phyloP scores from a whole-genome alignment of 2,113 vertebrate species.

The Columbina picui region DNA sequence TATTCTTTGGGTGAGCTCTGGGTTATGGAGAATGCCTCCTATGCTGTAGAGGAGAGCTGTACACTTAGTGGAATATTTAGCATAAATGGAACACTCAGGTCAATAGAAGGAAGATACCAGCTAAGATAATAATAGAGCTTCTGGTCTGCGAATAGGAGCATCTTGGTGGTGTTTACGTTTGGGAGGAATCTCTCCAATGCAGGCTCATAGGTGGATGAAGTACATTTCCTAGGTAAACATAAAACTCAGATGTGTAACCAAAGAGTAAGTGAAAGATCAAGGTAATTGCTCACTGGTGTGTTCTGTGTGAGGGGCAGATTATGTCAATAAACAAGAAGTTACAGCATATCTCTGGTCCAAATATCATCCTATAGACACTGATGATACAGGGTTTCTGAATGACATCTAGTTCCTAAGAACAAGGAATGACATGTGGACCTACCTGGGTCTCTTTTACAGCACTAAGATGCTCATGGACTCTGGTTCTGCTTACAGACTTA shows the following conservation, averaged over 20 bases:
- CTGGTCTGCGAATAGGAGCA: neutral
- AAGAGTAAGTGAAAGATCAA: neutral
- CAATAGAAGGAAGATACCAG: neutral
- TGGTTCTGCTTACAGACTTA: neutral
- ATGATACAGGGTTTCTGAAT: neutral
- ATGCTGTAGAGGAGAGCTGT: neutral
- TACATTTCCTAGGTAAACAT: neutral
- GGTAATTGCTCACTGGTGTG: neutral
- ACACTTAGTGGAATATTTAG: neutral
- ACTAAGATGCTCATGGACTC: neutral
- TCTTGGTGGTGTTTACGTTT: neutral
- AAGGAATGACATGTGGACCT: neutral
- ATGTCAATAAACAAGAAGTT: neutral
- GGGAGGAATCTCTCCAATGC: neutral
- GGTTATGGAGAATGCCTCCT: slow-evolving; percentile 21
- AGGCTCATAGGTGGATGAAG: neutral
- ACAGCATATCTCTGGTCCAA: neutral
- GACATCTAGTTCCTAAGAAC: neutral
- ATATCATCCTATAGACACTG: neutral
- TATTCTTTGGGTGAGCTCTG: slow-evolving; percentile 60
- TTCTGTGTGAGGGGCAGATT: neutral
- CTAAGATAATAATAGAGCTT: neutral
- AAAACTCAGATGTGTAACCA: neutral
- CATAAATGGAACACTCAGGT: neutral
- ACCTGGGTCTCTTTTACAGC: neutral